These are phyloP conservation scores for Decapterus maruadsi DNA, from an alignment of 2,797 vertebrate genomes.

Conservation along the genomic window DNA sequence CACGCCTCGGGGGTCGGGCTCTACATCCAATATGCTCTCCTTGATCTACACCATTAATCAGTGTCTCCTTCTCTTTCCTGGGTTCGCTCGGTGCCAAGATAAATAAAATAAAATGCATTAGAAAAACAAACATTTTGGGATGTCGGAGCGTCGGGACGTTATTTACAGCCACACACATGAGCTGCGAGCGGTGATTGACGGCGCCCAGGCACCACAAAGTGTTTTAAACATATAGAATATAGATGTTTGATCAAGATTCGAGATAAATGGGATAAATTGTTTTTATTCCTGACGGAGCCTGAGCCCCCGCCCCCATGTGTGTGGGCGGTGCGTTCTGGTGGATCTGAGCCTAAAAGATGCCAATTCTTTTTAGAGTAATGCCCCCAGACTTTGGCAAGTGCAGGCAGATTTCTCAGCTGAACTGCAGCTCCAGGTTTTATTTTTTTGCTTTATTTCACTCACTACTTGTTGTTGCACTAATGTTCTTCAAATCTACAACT, in stretches of 20 bases:
- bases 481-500: background rate
- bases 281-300: background rate
- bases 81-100: background rate
- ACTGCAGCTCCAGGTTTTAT: background rate
- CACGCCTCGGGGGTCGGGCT: slow-evolving; percentile 16
- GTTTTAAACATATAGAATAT: background rate
- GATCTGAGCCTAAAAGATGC: background rate
- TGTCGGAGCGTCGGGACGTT: too few species aligned
- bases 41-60: slow-evolving; percentile 22
- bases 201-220: background rate
- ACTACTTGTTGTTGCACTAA: background rate
- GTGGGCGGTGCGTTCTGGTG: background rate
- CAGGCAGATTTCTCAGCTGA: background rate
- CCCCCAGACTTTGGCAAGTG: slow-evolving; percentile 9
- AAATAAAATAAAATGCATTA: background rate
- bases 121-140: too few species aligned
- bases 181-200: background rate
- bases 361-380: background rate
- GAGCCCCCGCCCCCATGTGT: background rate
- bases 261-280: background rate
- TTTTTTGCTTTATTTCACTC: background rate
- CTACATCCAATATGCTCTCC: slow-evolving; percentile 6
- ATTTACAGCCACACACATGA: background rate
- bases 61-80: slow-evolving; percentile 1
- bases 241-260: background rate